These are phyloP conservation scores for Aphidoletes aphidimyza DNA, from an alignment of 2,888 invertebrate genomes.

Conservation along the genomic window DNA sequence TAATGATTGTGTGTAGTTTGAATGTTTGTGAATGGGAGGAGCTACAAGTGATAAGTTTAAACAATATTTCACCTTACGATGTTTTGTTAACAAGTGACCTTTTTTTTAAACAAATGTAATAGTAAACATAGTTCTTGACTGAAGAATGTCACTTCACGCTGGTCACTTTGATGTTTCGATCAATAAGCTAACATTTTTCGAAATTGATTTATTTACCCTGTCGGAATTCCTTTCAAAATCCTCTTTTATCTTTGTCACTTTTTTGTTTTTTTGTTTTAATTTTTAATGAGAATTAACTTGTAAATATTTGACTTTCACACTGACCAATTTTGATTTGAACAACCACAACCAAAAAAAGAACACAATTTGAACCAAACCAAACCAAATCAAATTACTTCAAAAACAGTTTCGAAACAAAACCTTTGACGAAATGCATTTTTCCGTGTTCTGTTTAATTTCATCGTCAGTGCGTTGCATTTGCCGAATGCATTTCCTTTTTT, in stretches of 20 bases:
- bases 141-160: not conserved
- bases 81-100: too few relatives aligned
- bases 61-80: not conserved
- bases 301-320: slow-evolving; percentile 37
- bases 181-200: too few relatives aligned
- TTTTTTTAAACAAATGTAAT: not conserved
- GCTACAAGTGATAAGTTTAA: not conserved
- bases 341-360: too few relatives aligned
- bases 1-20: not conserved
- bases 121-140: too few relatives aligned
- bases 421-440: not conserved
- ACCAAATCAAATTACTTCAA: not conserved
- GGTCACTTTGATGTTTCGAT: slow-evolving; percentile 2
- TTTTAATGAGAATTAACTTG: too few relatives aligned
- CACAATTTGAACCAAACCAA: not conserved
- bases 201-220: too few relatives aligned
- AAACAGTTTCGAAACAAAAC: not conserved
- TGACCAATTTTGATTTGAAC: not conserved
- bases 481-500: not conserved
- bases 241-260: not conserved
- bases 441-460: not conserved
- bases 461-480: not conserved
- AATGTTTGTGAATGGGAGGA: slow-evolving; percentile 29
- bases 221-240: not conserved
- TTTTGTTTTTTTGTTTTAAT: not conserved